Percentiles rank a stretch among this genome's conserved stretches.
These are phyloP conservation scores for Peromyscus leucopus DNA, from an alignment of 2,113 vertebrate genomes.

Conservation along the genomic window DNA sequence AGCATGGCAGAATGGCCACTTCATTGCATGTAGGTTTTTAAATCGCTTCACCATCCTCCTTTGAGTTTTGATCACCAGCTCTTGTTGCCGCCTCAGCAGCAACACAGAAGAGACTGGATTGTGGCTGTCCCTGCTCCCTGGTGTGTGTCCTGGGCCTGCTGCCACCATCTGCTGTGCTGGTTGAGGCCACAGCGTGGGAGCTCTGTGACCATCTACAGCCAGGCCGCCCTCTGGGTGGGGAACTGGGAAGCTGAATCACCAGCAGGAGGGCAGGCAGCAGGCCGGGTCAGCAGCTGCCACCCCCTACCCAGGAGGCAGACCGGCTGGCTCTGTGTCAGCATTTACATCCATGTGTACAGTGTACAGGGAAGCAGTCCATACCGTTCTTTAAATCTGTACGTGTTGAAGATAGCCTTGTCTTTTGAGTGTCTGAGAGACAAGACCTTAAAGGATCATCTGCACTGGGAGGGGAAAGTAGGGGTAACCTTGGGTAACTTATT, in stretches of 20 bases:
- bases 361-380: not conserved
- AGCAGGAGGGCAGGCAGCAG: conserved; percentile 46
- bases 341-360: not conserved
- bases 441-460: not conserved
- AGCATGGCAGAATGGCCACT: conserved; percentile 98
- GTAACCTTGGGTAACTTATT: not conserved
- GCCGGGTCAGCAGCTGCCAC: not conserved
- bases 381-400: not conserved
- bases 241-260: conserved; percentile 86
- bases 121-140: not conserved
- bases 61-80: not conserved
- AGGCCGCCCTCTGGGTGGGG: conserved; percentile 85
- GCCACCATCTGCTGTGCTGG: conserved; percentile 68
- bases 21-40: not conserved
- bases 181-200: conserved; percentile 40
- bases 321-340: not conserved
- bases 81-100: not conserved
- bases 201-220: conserved; percentile 85
- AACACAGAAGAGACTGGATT: not conserved
- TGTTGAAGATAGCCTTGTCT: not conserved
- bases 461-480: not conserved
- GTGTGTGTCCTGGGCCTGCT: not conserved
- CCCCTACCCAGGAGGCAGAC: not conserved
- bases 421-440: not conserved
- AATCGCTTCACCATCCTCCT: no score